These are phyloP conservation scores for Sceloporus tristichus DNA, from an alignment of 2,113 vertebrate genomes.

Conservation along the genomic window DNA sequence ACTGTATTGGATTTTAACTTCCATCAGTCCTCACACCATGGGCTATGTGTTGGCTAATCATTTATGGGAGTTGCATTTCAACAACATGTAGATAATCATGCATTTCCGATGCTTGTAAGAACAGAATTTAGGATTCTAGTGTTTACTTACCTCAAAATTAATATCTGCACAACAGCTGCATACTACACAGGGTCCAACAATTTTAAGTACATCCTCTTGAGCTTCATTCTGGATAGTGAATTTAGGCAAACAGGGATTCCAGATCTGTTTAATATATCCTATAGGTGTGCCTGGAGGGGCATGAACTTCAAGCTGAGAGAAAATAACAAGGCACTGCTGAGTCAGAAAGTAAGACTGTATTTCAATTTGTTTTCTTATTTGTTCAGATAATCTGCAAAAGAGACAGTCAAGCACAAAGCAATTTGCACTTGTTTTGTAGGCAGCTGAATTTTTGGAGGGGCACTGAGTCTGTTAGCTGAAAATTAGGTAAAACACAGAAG, in stretches of 20 bases:
- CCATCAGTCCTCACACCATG: not conserved
- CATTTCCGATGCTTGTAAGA: not conserved
- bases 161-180: slow-evolving; percentile 89
- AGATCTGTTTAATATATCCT: slow-evolving; percentile 89
- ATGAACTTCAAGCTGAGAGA: slow-evolving; percentile 89
- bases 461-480: not conserved
- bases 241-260: slow-evolving; percentile 89
- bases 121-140: not conserved
- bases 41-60: not conserved
- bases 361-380: not conserved
- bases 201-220: slow-evolving; percentile 84
- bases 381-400: not conserved
- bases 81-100: not conserved
- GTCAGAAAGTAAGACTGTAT: not conserved
- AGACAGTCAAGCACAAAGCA: not conserved
- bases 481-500: not conserved
- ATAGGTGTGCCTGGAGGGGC: slow-evolving; percentile 88
- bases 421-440: not conserved
- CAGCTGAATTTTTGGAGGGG: not conserved
- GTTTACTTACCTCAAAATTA: slow-evolving; percentile 88
- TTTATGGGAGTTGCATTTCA: not conserved
- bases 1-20: not conserved
- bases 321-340: slow-evolving; percentile 6
- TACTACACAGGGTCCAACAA: slow-evolving; percentile 87
- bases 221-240: slow-evolving; percentile 88